These are phyloP conservation scores for Heteronetta atricapilla DNA, from an alignment of 2,113 vertebrate genomes.

Conservation along the genomic window DNA sequence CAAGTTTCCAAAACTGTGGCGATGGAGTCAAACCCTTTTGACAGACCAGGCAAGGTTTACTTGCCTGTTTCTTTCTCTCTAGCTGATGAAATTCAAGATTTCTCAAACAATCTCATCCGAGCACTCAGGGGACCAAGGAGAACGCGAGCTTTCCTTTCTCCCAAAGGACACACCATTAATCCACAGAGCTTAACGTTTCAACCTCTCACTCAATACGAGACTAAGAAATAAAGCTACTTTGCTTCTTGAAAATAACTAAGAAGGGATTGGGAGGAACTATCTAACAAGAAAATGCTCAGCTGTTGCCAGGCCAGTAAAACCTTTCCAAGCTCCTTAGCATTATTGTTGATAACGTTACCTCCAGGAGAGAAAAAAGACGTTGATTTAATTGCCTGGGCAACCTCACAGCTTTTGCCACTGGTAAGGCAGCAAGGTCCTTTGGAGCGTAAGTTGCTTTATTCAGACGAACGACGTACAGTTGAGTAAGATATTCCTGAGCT, in stretches of 20 bases:
- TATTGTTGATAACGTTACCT: conserved; percentile 25
- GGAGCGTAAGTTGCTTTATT: neutral
- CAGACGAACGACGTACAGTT: neutral
- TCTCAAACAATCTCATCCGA: conserved; percentile 33
- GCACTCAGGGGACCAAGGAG: conserved; percentile 3
- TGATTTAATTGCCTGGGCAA: conserved; percentile 56
- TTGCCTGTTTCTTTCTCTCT: neutral
- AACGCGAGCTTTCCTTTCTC: conserved; percentile 18
- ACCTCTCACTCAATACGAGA: conserved; percentile 57
- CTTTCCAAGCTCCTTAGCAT: conserved; percentile 7
- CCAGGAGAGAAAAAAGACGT: neutral
- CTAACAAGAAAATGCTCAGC: conserved; percentile 40
- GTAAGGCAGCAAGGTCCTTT: neutral
- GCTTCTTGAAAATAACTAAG: conserved; percentile 52
- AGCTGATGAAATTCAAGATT: conserved; percentile 58
- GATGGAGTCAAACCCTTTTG: neutral
- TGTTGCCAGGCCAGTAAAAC: conserved; percentile 50
- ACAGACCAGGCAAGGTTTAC: neutral
- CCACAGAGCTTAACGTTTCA: conserved; percentile 71
- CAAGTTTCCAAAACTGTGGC: neutral
- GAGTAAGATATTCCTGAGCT: neutral
- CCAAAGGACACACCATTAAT: conserved; percentile 40
- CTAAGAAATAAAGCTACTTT: conserved; percentile 72
- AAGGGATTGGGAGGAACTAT: conserved; percentile 40
- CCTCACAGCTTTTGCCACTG: neutral